These are phyloP conservation scores for Scomber japonicus DNA, from an alignment of 2,113 vertebrate species.

Conservation along the genomic window DNA sequence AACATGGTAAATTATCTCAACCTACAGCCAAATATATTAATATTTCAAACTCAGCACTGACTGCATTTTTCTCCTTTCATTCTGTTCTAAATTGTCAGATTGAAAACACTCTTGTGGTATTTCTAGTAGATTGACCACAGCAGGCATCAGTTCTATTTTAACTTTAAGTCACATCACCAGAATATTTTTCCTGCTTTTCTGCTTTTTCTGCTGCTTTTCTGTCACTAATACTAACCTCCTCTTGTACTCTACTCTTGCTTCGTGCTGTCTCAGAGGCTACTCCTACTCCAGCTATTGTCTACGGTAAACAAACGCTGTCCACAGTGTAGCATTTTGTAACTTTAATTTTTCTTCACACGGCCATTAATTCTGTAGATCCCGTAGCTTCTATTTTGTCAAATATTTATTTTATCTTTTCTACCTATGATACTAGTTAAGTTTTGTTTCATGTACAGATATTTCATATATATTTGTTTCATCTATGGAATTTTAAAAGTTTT, in stretches of 20 bases:
- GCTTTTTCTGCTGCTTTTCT: constrained; percentile 28
- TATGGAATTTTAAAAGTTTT: background rate
- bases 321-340: constrained; percentile 41
- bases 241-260: constrained; percentile 84
- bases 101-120: too few relatives aligned
- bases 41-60: background rate
- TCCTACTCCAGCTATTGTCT: constrained; percentile 93
- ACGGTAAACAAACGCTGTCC: constrained; percentile 91
- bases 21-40: background rate
- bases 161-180: background rate
- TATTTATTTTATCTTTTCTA: constrained; percentile 2
- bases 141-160: background rate
- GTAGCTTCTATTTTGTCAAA: background rate
- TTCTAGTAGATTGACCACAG: background rate
- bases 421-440: background rate
- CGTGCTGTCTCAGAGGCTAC: constrained; percentile 94
- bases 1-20: background rate
- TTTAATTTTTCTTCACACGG: constrained; percentile 5
- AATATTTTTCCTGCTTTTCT: constrained; percentile 42
- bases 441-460: background rate
- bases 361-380: background rate
- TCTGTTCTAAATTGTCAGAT: too few relatives aligned
- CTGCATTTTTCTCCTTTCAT: background rate
- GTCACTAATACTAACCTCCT: constrained; percentile 73
- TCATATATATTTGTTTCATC: too few relatives aligned